Evolutionary conservation across 2,797 vertebrate species (phyloP).

Genomic region (Hozukius guyotensis): DNA sequence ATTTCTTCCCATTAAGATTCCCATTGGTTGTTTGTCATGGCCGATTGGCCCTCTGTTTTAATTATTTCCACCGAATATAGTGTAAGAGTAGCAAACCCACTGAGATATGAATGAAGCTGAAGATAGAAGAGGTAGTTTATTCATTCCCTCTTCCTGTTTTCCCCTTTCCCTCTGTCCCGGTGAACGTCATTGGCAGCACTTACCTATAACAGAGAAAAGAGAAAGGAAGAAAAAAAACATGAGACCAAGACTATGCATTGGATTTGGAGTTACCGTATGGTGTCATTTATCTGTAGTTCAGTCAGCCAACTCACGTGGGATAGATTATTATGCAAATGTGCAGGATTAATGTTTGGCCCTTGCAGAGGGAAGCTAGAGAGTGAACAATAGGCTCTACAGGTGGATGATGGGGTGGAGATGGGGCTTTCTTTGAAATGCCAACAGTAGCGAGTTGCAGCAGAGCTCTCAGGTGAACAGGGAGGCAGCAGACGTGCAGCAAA

Average conservation of each 20-base stretch:
- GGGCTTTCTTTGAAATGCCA: neutral
- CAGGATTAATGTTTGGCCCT: neutral
- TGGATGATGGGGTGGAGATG: neutral
- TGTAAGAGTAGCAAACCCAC: slow-evolving; percentile 13
- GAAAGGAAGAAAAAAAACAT: neutral
- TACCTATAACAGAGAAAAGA: slow-evolving; percentile 26
- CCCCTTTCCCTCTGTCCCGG: neutral
- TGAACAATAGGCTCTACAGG: neutral
- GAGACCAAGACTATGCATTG: neutral
- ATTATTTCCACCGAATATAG: neutral
- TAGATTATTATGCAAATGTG: neutral
- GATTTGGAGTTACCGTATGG: neutral
- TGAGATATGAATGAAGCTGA: neutral
- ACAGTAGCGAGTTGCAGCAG: neutral
- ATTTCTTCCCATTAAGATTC: neutral
- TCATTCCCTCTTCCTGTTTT: neutral
- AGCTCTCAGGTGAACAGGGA: neutral
- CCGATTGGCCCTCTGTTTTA: neutral
- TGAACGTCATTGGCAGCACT: slow-evolving; percentile 27
- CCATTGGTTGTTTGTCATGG: neutral
- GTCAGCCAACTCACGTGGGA: neutral
- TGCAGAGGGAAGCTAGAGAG: neutral
- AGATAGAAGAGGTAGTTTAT: neutral
- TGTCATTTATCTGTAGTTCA: neutral
- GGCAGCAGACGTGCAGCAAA: neutral